Base-by-base conservation (phyloP, 1,140 invertebrate species). In the Meloidogyne floridensis region DNA sequence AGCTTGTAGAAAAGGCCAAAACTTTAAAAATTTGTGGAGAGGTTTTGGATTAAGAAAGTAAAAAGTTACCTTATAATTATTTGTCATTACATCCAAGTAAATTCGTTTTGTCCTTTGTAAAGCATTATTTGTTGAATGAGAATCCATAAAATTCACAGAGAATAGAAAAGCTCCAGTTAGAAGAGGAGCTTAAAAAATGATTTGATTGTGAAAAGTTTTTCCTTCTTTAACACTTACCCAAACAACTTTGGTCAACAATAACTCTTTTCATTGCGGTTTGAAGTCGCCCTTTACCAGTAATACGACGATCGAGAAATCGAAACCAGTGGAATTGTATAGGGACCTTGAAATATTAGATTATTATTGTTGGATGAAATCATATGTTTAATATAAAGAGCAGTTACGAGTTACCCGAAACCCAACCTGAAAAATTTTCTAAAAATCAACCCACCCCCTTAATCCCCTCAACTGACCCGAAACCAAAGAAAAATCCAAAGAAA, bases 1-100 rank as follows among this genome's bases (percentile, higher is more conserved):
- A 9, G 86, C 42, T 70, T 86, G 85, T n/a, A 86, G 84, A 51
- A 83, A 32, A 10, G 85, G 85, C 85, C 85, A 86, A 53, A 85
- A 56, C 82, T 83, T 32, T 82, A 84, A 84, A 32, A 32, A 32
- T 32, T 9, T 0, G 3, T 43, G 8, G 10, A 80, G 15, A 65
- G 32, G 32, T 80, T 80, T 80, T 11, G 11, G 78, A 81, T 47
- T 56, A 3, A 9, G 10, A 53, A 54, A 54, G 2, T 70, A 15
- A 18, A n/a, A 6, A 2, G 6, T 53, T 73, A 72, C 72, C 65
- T 87, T 86, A 65, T 86, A 86, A 75, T 87, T 86, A 51, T 74
- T 87, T 47, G 56, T 75, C 81, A 86, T 78, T 6, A 86, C 85
- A 11, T 85, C 51, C 0, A 74, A 13, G 47, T 83, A 76, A 15